Evolutionary conservation across 1,140 invertebrate genomes (phyloP).

Genomic region (Micrasema longulum): DNA sequence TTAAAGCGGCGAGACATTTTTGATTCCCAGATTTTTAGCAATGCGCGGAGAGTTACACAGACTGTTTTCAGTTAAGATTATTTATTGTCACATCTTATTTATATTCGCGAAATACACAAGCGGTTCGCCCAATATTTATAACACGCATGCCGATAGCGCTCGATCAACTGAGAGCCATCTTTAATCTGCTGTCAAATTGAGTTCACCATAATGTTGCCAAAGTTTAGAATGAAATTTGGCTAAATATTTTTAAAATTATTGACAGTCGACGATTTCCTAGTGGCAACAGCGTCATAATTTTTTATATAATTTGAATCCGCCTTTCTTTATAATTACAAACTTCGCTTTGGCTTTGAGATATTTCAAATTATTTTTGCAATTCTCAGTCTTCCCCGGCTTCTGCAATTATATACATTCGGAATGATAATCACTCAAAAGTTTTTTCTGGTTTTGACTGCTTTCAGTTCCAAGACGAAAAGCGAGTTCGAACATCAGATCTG

Average conservation of each 20-base stretch:
- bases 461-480: too few relatives aligned
- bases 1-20: conserved; percentile 71
- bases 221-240: not conserved
- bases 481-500: too few relatives aligned
- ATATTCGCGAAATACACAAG: conserved; percentile 1
- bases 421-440: too few relatives aligned
- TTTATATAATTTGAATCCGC: too few relatives aligned
- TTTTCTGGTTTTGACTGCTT: too few relatives aligned
- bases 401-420: too few relatives aligned
- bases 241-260: not conserved
- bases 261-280: not conserved
- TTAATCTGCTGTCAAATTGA: conserved; percentile 36
- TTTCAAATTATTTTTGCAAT: too few relatives aligned
- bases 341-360: too few relatives aligned
- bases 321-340: too few relatives aligned
- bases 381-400: too few relatives aligned
- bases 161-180: conserved; percentile 27
- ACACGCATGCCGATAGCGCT: conserved; percentile 26
- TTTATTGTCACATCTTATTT: conserved; percentile 36
- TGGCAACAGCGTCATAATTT: too few relatives aligned
- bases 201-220: conserved; percentile 7
- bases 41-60: not conserved
- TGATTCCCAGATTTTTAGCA: not conserved
- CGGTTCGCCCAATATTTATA: conserved; percentile 5
- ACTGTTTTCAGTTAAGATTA: not conserved